Conservation (phyloP, 1,140 invertebrate genomes). For the Harlomillsia oculata region DNA sequence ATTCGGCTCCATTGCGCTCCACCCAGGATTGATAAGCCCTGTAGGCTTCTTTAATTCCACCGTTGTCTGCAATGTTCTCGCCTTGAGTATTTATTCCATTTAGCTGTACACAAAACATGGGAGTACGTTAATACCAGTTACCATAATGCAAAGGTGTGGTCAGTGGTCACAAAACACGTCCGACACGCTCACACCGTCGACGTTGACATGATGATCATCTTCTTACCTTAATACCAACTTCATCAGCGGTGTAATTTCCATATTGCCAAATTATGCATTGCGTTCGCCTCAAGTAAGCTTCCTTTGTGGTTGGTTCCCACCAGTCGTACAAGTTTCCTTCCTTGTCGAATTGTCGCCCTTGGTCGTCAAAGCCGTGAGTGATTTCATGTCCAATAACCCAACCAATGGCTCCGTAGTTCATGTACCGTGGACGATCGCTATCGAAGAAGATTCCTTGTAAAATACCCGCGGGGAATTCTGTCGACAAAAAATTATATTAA, state of each 20-base stretch:
- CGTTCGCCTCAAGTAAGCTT: conserved; percentile 62
- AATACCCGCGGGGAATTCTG: conserved; percentile 82
- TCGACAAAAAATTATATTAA: conserved; percentile 12
- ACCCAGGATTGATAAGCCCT: conserved; percentile 64
- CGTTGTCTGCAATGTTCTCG: conserved; percentile 80
- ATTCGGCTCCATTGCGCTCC: conserved; percentile 49
- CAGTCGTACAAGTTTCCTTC: conserved; percentile 75
- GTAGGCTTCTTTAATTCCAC: conserved; percentile 66
- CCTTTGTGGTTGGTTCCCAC: conserved; percentile 67
- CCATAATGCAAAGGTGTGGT: background rate
- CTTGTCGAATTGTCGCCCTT: conserved; percentile 78
- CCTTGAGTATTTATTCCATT: conserved; percentile 80
- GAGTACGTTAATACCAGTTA: conserved; percentile 1
- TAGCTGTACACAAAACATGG: conserved; percentile 47
- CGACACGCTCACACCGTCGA: background rate
- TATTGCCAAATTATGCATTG: conserved; percentile 84
- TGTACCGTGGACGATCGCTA: conserved; percentile 69
- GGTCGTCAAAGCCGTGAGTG: conserved; percentile 55
- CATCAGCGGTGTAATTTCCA: conserved; percentile 62
- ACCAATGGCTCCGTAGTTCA: conserved; percentile 80
- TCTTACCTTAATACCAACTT: conserved; percentile 57
- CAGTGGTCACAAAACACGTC: background rate
- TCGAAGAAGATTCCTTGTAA: conserved; percentile 67
- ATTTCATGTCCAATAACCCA: conserved; percentile 59
- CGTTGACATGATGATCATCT: background rate